Evolutionary conservation across 2,888 invertebrate species (phyloP).

Genomic region (Antitype chi): DNA sequence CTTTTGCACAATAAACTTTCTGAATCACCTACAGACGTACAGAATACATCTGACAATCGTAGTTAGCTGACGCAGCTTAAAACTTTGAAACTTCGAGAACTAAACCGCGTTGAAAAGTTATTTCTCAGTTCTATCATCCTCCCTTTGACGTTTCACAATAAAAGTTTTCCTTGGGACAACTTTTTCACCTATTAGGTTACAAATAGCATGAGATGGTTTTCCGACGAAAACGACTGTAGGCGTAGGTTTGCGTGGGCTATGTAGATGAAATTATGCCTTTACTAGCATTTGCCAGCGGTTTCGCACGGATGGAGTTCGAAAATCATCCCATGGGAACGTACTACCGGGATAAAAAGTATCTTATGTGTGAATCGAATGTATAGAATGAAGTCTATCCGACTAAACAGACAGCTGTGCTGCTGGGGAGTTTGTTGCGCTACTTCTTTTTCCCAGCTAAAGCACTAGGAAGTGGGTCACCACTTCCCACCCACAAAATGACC

Average conservation of each 20-base stretch:
- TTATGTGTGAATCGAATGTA: too few relatives aligned
- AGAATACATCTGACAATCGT: conserved; percentile 12
- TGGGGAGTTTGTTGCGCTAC: too few relatives aligned
- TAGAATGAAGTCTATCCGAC: too few relatives aligned
- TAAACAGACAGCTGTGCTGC: too few relatives aligned
- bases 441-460: too few relatives aligned
- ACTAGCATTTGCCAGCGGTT: neutral
- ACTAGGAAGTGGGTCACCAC: too few relatives aligned
- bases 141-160: conserved; percentile 38
- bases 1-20: neutral
- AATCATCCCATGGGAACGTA: too few relatives aligned
- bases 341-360: too few relatives aligned
- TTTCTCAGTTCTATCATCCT: conserved; percentile 8
- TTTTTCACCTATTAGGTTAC: conserved; percentile 32
- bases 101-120: conserved; percentile 43
- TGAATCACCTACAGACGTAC: conserved; percentile 15
- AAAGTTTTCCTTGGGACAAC: conserved; percentile 25
- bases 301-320: too few relatives aligned
- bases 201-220: conserved; percentile 33
- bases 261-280: conserved; percentile 29
- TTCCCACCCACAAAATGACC: too few relatives aligned
- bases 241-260: conserved; percentile 5
- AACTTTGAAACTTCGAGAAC: conserved; percentile 35
- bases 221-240: neutral
- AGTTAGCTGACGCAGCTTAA: conserved; percentile 17